Evolutionary conservation across 2,888 invertebrate species (phyloP).

Genomic region (Caenorhabditis panamensis): DNA sequence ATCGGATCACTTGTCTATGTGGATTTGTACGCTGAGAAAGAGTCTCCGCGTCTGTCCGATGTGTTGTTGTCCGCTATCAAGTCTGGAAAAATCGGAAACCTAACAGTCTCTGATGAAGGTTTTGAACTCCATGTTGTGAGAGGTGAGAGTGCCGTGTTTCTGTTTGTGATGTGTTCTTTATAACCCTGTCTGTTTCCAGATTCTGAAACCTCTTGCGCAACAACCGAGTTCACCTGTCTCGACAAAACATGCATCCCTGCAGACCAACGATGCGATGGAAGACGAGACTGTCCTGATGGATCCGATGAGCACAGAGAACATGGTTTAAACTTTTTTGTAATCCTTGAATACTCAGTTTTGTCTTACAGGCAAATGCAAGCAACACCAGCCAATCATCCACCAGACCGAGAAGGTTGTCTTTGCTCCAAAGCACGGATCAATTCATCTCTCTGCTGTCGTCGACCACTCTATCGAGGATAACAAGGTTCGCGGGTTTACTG

Average conservation of each 20-base stretch:
- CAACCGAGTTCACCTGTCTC: conserved; percentile 72
- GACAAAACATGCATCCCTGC: conserved; percentile 72
- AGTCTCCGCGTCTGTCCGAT: conserved; percentile 66
- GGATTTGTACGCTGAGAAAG: conserved; percentile 73
- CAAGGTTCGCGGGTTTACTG: conserved; percentile 28
- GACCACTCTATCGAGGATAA: conserved; percentile 64
- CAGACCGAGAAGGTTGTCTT: conserved; percentile 66
- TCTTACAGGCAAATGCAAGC: conserved; percentile 66
- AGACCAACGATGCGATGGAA: conserved; percentile 87
- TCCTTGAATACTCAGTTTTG: neutral
- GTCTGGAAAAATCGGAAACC: conserved; percentile 70
- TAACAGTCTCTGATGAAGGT: conserved; percentile 76
- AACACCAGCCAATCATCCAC: conserved; percentile 69
- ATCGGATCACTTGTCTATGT: conserved; percentile 77
- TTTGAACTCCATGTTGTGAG: conserved; percentile 75
- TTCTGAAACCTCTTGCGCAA: conserved; percentile 61
- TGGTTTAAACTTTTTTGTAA: conserved; percentile 42
- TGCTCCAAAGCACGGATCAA: conserved; percentile 63
- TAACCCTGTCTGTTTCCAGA: conserved; percentile 69
- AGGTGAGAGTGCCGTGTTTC: conserved; percentile 69
- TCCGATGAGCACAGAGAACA: conserved; percentile 87
- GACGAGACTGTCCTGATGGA: conserved; percentile 92
- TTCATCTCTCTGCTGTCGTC: conserved; percentile 69
- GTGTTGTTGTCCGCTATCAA: conserved; percentile 69
- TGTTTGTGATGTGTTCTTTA: too few species aligned